phyloP scores from a whole-genome alignment of 2,797 vertebrate genomes.

The Brachyalestes nurse region DNA sequence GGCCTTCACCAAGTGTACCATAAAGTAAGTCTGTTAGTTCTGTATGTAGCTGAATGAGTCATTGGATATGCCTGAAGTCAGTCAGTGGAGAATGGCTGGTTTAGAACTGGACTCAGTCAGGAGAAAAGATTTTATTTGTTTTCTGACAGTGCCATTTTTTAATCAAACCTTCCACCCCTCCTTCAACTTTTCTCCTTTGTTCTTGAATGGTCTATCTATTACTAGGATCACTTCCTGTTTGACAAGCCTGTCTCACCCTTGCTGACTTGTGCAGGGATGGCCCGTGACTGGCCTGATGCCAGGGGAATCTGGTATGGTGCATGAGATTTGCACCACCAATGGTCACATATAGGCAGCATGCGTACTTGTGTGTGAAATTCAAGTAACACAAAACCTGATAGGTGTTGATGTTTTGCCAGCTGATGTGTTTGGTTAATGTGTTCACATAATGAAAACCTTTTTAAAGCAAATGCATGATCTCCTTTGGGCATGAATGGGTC shows the following conservation, averaged over 20 bases:
- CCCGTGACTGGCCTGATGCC: constrained; percentile 86
- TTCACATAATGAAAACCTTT: background rate
- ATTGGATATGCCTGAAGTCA: no score
- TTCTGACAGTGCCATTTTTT: background rate
- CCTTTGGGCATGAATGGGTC: no score
- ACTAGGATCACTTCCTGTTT: constrained; percentile 85
- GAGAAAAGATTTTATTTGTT: no score
- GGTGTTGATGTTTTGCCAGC: background rate
- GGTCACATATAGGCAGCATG: constrained; percentile 18
- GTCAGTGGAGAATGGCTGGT: no score
- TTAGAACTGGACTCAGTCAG: no score
- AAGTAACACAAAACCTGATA: constrained; percentile 5
- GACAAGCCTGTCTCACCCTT: constrained; percentile 86
- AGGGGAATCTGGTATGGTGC: constrained; percentile 83
- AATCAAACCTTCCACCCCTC: background rate
- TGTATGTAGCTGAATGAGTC: no score
- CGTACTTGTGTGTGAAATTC: constrained; percentile 9
- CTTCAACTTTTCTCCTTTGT: constrained; percentile 30
- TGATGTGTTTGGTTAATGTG: no score
- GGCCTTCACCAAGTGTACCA: no score
- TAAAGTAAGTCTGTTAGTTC: no score
- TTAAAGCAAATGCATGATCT: no score
- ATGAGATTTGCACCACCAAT: constrained; percentile 49
- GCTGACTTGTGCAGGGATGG: constrained; percentile 86
- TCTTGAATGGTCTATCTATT: constrained; percentile 33